Percentiles rank a stretch among this genome's conserved stretches.
Conservation (phyloP, 2,113 vertebrate species). For the Podilymbus podiceps region DNA sequence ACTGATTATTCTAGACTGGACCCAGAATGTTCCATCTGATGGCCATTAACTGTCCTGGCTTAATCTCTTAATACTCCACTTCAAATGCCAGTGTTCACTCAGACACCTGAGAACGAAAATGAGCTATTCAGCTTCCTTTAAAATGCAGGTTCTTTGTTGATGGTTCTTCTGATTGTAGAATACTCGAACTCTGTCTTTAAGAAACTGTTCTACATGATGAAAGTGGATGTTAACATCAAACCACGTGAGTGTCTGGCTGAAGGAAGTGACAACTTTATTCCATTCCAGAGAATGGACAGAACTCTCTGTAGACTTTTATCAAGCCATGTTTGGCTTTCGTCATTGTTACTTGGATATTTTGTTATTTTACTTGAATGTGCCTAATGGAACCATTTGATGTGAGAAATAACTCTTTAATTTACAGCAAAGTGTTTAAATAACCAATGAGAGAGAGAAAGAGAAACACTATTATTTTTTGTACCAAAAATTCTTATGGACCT, state of each 20-base stretch:
- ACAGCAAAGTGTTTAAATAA: conserved; percentile 76
- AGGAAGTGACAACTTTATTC: conserved; percentile 86
- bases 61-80: conserved; percentile 38
- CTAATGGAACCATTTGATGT: conserved; percentile 85
- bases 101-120: conserved; percentile 67
- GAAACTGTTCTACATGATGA: conserved; percentile 76
- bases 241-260: conserved; percentile 76
- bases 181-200: conserved; percentile 69
- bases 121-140: conserved; percentile 76
- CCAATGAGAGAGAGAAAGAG: conserved; percentile 59
- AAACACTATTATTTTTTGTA: conserved; percentile 80
- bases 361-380: conserved; percentile 87
- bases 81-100: conserved; percentile 70
- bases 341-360: conserved; percentile 84
- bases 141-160: conserved; percentile 74
- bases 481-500: conserved; percentile 82
- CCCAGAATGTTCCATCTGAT: conserved; percentile 65
- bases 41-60: conserved; percentile 65
- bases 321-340: conserved; percentile 86
- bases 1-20: conserved; percentile 91
- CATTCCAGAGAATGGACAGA: conserved; percentile 97
- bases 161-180: conserved; percentile 79
- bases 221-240: conserved; percentile 72
- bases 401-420: conserved; percentile 79
- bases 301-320: conserved; percentile 84